Percentiles rank a stretch among this genome's conserved stretches.
Evolutionary conservation across 2,113 vertebrate genomes (phyloP).

Genomic region (Daubentonia madagascariensis): DNA sequence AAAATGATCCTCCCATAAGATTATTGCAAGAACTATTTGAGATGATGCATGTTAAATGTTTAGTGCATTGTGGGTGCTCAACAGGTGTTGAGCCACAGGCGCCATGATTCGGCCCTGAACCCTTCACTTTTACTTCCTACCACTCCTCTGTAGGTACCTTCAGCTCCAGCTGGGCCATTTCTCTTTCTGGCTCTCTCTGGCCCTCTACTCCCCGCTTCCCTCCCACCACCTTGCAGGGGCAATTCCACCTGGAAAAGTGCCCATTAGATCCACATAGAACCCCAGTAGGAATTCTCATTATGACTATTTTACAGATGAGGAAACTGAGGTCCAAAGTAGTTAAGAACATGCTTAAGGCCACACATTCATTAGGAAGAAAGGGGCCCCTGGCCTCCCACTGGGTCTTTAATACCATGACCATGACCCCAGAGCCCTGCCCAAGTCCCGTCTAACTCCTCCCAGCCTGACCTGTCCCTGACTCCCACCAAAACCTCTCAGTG

Average conservation of each 20-base stretch:
- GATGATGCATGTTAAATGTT: not conserved
- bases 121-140: not conserved
- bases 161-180: not conserved
- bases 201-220: too few species aligned
- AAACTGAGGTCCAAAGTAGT: not conserved
- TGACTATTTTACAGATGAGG: not conserved
- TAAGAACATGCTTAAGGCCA: not conserved
- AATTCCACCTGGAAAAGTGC: not conserved
- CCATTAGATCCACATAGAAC: not conserved
- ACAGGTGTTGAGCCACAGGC: not conserved
- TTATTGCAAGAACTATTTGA: fast-evolving
- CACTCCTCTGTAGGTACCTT: not conserved
- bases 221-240: not conserved
- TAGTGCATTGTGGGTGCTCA: not conserved
- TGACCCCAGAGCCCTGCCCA: not conserved
- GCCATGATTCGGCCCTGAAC: not conserved
- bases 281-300: not conserved
- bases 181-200: not conserved
- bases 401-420: not conserved
- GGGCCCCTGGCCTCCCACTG: not conserved
- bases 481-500: not conserved
- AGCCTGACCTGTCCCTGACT: not conserved
- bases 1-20: not conserved
- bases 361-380: not conserved
- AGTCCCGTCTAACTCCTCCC: not conserved